Evolutionary conservation across 2,113 vertebrate genomes (phyloP), one percentile per base, ranked within the genome.

Genomic region (Brachyhypopomus gauderio): DNA sequence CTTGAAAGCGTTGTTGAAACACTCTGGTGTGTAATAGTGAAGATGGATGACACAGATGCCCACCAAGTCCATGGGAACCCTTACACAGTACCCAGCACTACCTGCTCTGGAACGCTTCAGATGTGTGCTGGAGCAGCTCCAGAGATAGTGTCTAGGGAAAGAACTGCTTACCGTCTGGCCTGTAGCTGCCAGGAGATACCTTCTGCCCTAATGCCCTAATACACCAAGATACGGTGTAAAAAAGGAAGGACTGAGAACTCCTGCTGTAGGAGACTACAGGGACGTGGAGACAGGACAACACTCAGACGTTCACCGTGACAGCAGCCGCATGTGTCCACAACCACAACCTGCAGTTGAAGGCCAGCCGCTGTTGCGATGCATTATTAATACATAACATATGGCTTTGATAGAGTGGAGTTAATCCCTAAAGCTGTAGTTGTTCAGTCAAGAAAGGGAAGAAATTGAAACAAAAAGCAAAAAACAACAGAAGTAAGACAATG

Each of bases 81-180:
- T 93, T 88, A 94, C 94, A 81, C 95, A 41, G 2, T 97, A 83
- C 90, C 95, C 5, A 83, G 89, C 66, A 97, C 94, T 75, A 93
- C 93, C 69, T 93, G 86, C 80, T 90, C 75, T 67, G 96, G 96
- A 83, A 96, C 90, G 77, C 87, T 83, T 9, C 80, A 6, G 82
- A 81, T 63, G 70, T 77, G 55, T 19, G 72, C 19, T 84, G 86
- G 41, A 86, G 81, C 87, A 95, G 86, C 83, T 96, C 94, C 89
- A 97, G 82, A 82, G 97, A 93, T 30, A 95, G 25, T 41, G 93
- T 92, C 80, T 95, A 83, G 27, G 94, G 95, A 89, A 92, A 92
- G 0, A 84, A 88, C 80, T 93, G 93, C 82, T 96, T 91, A 86
- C 96, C 80, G 78, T 96, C 96, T 92, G 14, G 30, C 95, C 27